phyloP scores from a whole-genome alignment of 2,888 invertebrate species.

The Macrophya annulata region DNA sequence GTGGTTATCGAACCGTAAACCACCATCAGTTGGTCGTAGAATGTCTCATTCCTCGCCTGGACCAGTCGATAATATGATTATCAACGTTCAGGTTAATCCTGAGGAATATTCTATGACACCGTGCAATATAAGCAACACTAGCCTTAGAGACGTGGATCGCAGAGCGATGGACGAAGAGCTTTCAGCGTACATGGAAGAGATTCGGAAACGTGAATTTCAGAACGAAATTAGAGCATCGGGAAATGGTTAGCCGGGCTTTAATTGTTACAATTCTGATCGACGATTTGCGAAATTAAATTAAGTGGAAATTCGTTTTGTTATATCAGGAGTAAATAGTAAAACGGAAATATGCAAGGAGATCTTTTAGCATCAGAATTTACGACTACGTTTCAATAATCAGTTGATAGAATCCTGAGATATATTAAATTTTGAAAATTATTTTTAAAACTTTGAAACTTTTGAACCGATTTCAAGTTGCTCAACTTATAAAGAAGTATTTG shows the following conservation, averaged over 20 bases:
- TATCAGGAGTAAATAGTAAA: not conserved
- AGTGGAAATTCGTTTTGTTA: not conserved
- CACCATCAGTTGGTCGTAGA: slow-evolving; percentile 61
- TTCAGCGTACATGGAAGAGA: slow-evolving; percentile 77
- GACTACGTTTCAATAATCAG: not conserved
- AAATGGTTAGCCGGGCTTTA: slow-evolving; percentile 19
- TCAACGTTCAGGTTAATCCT: slow-evolving; percentile 66
- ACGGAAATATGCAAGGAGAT: not conserved
- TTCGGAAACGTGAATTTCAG: slow-evolving; percentile 63
- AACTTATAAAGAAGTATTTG: not conserved
- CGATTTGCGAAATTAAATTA: not conserved
- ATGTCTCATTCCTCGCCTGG: slow-evolving; percentile 59
- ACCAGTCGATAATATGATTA: slow-evolving; percentile 62
- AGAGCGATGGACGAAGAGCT: slow-evolving; percentile 79
- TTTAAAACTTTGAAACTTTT: not conserved
- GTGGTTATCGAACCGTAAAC: slow-evolving; percentile 71
- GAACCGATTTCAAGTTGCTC: not conserved
- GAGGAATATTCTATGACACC: slow-evolving; percentile 74
- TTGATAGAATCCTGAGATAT: not conserved
- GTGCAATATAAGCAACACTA: slow-evolving; percentile 79
- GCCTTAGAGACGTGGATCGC: slow-evolving; percentile 78
- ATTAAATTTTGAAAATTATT: not conserved
- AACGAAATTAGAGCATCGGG: slow-evolving; percentile 30
- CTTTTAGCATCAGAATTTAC: not conserved
- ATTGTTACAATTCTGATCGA: not conserved